phyloP scores from a whole-genome alignment of 2,113 vertebrate genomes.

The Cynoglossus semilaevis region DNA sequence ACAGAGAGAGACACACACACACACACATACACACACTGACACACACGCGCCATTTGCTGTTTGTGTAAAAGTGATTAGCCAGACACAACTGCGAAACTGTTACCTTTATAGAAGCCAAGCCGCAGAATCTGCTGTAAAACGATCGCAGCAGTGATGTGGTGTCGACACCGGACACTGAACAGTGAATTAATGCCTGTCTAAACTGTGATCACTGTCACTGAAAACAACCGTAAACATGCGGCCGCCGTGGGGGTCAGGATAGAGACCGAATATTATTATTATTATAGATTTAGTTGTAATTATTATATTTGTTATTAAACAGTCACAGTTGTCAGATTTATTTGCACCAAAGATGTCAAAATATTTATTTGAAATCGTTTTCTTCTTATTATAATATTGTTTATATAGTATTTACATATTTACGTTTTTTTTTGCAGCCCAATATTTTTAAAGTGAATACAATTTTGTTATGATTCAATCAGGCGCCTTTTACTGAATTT shows the following conservation, averaged over 20 bases:
- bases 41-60: slow-evolving; percentile 85
- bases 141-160: slow-evolving; percentile 39
- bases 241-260: too few relatives aligned
- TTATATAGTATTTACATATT: too few relatives aligned
- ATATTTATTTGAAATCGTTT: too few relatives aligned
- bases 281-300: neutral
- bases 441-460: too few relatives aligned
- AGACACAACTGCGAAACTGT: slow-evolving; percentile 93
- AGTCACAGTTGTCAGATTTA: neutral
- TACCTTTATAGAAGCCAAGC: slow-evolving; percentile 80
- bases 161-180: slow-evolving; percentile 1
- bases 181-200: slow-evolving; percentile 40
- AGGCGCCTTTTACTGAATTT: too few relatives aligned
- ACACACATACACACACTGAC: slow-evolving; percentile 41
- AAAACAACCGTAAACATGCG: neutral
- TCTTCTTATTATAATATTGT: too few relatives aligned
- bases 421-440: too few relatives aligned
- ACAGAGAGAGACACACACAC: slow-evolving; percentile 51
- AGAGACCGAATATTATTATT: too few relatives aligned
- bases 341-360: too few relatives aligned
- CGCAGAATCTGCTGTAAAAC: slow-evolving; percentile 73
- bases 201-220: slow-evolving; percentile 26
- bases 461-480: too few relatives aligned
- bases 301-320: neutral
- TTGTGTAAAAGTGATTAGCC: slow-evolving; percentile 92